A percentile compares a stretch with the other conserved stretches of the same genome.
phyloP scores from a whole-genome alignment of 1,140 invertebrate genomes.

The Drosophila virilis region DNA sequence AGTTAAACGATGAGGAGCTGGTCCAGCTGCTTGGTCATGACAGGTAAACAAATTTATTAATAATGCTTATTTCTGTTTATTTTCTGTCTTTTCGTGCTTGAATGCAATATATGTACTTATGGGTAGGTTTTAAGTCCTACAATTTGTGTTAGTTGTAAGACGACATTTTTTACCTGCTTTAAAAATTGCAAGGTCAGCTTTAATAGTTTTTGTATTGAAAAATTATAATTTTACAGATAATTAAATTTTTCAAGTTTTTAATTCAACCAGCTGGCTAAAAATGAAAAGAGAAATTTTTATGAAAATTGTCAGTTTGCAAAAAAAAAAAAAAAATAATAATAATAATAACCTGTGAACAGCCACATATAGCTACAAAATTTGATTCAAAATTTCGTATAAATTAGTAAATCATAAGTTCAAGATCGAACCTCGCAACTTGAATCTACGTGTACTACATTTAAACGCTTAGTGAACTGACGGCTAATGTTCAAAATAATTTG shows the following conservation, averaged over 20 bases:
- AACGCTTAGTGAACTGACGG: background rate
- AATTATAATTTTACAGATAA: no score
- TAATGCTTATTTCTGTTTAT: slow-evolving; percentile 2
- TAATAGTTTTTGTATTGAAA: background rate
- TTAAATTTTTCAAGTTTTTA: no score
- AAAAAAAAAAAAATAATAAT: no score
- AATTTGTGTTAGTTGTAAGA: background rate
- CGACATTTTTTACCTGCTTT: slow-evolving; percentile 9
- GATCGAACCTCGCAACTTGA: background rate
- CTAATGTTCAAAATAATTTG: slow-evolving; percentile 19
- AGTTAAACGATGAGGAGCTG: slow-evolving; percentile 73
- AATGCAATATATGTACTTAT: slow-evolving; percentile 14
- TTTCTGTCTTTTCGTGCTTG: background rate
- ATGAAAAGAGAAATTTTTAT: no score
- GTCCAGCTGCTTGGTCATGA: slow-evolving; percentile 69
- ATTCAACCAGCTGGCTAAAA: no score
- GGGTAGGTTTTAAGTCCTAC: background rate
- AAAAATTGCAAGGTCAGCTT: slow-evolving; percentile 1
- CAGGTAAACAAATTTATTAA: slow-evolving; percentile 47
- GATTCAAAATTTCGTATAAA: no score
- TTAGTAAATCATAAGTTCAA: background rate
- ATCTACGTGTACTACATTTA: slow-evolving; percentile 2
- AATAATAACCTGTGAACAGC: no score
- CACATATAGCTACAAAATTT: no score
- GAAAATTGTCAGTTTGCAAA: no score